phyloP scores from a whole-genome alignment of 2,797 vertebrate species.

The Glyptemys insculpta region DNA sequence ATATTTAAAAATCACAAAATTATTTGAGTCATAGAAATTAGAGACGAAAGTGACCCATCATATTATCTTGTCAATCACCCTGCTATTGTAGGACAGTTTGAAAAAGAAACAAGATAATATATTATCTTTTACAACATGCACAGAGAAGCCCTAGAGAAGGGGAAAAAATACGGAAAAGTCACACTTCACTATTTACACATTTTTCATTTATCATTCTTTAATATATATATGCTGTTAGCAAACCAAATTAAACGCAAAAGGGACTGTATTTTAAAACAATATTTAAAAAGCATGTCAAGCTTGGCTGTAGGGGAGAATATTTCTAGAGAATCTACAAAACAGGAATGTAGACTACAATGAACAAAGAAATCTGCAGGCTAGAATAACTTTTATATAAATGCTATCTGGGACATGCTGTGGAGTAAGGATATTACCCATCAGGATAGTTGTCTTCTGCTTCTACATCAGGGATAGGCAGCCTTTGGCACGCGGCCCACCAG shows the following conservation, averaged over 20 bases:
- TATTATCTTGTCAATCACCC: neutral
- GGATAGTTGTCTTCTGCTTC: neutral
- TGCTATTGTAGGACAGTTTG: neutral
- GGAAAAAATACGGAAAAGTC: neutral
- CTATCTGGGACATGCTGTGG: neutral
- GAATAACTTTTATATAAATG: constrained; percentile 28
- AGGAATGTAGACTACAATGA: neutral
- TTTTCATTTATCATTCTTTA: neutral
- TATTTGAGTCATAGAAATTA: neutral
- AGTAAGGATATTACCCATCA: neutral
- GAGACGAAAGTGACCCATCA: constrained; percentile 21
- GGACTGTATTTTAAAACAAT: neutral
- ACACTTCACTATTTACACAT: neutral
- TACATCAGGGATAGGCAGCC: neutral
- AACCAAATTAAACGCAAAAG: neutral
- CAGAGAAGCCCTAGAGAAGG: neutral
- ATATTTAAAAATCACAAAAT: neutral
- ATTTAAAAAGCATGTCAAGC: neutral
- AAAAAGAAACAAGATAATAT: neutral
- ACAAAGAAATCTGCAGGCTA: neutral
- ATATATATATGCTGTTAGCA: neutral
- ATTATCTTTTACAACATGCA: neutral
- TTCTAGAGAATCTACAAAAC: neutral
- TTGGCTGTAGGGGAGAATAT: neutral
- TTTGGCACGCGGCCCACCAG: too few species aligned